Evolutionary conservation across 2,113 vertebrate species (phyloP), one percentile per base, ranked within the genome.

Genomic region (Gallinago paraguaiae): DNA sequence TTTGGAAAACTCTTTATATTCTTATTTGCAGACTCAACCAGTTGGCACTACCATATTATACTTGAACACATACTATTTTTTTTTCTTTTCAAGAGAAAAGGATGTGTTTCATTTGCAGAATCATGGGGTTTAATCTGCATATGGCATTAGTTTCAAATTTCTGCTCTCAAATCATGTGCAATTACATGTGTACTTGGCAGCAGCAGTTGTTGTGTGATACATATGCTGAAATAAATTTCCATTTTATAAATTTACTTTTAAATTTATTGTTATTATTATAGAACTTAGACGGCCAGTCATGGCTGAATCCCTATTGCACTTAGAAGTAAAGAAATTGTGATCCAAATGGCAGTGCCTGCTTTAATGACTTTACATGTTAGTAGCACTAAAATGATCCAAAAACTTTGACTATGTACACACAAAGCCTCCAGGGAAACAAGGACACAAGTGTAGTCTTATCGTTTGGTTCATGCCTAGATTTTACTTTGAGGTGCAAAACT

Each of bases 301-400:
- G 14, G 3, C 25, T 69, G 39, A 54, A 7, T n/a, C 41, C 18
- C 17, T 89, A 18, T 45, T 86, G 17, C 6, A 33, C 6, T 23
- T 54, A 86, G 3, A 16, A 59, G 9, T 54, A 69, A 76, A 71
- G 31, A 60, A 69, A 64, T 37, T 83, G 8, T 59, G 7, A 70
- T 51, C 14, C 30, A 70, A 64, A 76, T 3, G 2, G 28, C 33
- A 22, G 15, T 11, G 37, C n/a, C 28, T 83, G 4, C 9, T 85
- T 63, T 4, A 59, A 41, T 3, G 1, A 31, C 6, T 81, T 86
- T 7, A 18, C 3, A 20, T 17, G 4, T 57, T 48, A 81, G 53
- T 11, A 81, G 4, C 12, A 17, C 1, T 63, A 5, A 54, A 64
- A 72, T 57, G 37, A 10, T 0, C 1, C 0, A 2, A 15, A 33